phyloP scores from a whole-genome alignment of 2,113 vertebrate species.

The Lasiurus cinereus region DNA sequence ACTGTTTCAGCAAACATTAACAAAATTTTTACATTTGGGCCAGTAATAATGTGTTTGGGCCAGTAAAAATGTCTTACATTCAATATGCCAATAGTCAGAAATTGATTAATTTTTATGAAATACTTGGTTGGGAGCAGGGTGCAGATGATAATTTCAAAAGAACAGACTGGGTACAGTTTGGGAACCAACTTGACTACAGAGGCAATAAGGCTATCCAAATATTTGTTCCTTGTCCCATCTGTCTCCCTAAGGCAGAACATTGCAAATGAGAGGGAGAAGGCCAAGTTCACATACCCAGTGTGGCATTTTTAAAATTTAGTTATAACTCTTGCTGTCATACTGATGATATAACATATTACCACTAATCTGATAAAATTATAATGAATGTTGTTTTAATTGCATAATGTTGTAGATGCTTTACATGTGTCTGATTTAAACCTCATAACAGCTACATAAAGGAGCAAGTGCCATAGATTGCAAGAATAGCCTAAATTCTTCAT shows the following conservation, averaged over 20 bases:
- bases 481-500: not conserved
- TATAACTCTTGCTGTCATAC: slow-evolving; percentile 13
- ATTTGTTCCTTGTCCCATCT: slow-evolving; percentile 78
- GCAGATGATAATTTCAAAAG: slow-evolving; percentile 65
- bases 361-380: slow-evolving; percentile 15
- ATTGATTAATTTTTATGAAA: slow-evolving; percentile 59
- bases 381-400: slow-evolving; percentile 7
- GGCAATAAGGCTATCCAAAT: slow-evolving; percentile 66
- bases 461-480: not conserved
- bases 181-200: slow-evolving; percentile 65
- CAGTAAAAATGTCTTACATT: not conserved
- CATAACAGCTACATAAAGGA: not conserved
- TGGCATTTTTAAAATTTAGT: slow-evolving; percentile 19
- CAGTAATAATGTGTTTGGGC: not conserved
- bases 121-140: slow-evolving; percentile 49
- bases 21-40: not conserved
- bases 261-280: slow-evolving; percentile 39
- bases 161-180: slow-evolving; percentile 73
- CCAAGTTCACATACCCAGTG: slow-evolving; percentile 48
- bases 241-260: slow-evolving; percentile 36
- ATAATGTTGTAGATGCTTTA: not conserved
- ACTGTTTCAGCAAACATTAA: slow-evolving; percentile 42
- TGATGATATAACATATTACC: slow-evolving; percentile 17
- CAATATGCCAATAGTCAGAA: slow-evolving; percentile 10
- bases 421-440: not conserved